Base-by-base conservation (phyloP, 1,140 invertebrate species). In the Drosophila serrata region DNA sequence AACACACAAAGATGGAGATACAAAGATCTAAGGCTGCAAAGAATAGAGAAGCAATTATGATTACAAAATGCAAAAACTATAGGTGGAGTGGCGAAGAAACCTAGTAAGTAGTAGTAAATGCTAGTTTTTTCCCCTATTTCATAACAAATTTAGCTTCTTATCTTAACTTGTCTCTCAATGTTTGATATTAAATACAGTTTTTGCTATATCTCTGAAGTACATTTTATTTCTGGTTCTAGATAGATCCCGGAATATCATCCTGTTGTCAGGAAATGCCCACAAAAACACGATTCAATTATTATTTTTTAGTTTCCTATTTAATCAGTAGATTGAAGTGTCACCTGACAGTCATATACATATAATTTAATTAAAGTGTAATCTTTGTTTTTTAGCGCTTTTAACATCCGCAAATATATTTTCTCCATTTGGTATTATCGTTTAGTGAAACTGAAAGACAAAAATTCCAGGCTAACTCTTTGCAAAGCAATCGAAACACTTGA, bases 401-500 rank as follows among this genome's bases (percentile, higher is more conserved):
- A 55, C 31, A 22, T 22, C 4, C 51, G 19, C 4, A 24, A 7
- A 37, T 13, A 55, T n/a, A 6, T 53, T 53, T 53, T 55, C 7
- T 35, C 19, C 8, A 9, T 7, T 48, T 48, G 8, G 1, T n/a
- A 11, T 29, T 48, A 15, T 48, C 4, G 15, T n/a, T 33, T 46
- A 27, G 27, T 55, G 39, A 45, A 56, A 49, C 68, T 37, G 37
- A 24, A 24, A 39, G 15, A 37, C 31, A 12, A 31, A 51, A 35
- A n/a, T 69, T 51, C 22, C 35, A 22, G 33, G 27, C 19, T 15
- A 12, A 17, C 33, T 61, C 31, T 61, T 17, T 19, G 24, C 42
- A 15, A 13, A 53, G 24, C 29, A 24, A 17, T 58, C 4, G 35
- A 24, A 60, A 72, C 77, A 81, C 39, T 62, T 84, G 77, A 48